Percentiles rank a stretch among this genome's conserved stretches.
Conservation (phyloP, 2,113 vertebrate species). For the Protomyctophum bolini region DNA sequence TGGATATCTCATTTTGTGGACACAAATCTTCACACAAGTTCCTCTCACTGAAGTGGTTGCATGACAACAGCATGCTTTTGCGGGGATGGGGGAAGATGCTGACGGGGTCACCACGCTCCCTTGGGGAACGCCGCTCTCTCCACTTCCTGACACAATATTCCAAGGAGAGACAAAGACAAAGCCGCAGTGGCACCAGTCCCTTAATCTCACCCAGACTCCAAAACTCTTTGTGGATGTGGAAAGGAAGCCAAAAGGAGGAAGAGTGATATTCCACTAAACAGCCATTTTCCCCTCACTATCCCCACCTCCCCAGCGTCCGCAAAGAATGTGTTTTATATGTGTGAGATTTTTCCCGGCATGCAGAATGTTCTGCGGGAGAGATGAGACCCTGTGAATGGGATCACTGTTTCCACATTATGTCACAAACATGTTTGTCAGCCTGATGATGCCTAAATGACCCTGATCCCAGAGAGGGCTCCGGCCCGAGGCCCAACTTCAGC, state of each 20-base stretch:
- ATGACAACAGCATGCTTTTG: neutral
- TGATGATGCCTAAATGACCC: constrained; percentile 60
- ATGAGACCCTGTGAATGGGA: constrained; percentile 69
- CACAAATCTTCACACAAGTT: neutral
- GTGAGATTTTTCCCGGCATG: constrained; percentile 68
- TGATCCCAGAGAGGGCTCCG: constrained; percentile 46
- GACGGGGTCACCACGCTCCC: constrained; percentile 39
- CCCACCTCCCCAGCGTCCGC: constrained; percentile 57
- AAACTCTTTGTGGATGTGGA: constrained; percentile 48
- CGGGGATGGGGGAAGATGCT: constrained; percentile 18
- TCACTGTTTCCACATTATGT: constrained; percentile 81
- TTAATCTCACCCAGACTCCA: constrained; percentile 64
- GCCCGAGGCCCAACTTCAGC: constrained; percentile 41
- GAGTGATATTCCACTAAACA: constrained; percentile 53
- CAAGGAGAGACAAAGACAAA: constrained; percentile 53
- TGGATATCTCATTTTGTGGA: neutral
- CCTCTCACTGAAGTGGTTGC: neutral
- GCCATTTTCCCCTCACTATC: constrained; percentile 42
- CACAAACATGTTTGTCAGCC: constrained; percentile 71
- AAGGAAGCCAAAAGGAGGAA: constrained; percentile 44
- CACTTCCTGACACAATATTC: constrained; percentile 55
- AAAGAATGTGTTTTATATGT: constrained; percentile 76
- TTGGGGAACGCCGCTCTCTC: constrained; percentile 35
- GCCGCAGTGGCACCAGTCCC: constrained; percentile 51
- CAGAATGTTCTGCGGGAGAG: constrained; percentile 69